Conservation (phyloP, 2,888 invertebrate species). For the Hetaerina titia region DNA sequence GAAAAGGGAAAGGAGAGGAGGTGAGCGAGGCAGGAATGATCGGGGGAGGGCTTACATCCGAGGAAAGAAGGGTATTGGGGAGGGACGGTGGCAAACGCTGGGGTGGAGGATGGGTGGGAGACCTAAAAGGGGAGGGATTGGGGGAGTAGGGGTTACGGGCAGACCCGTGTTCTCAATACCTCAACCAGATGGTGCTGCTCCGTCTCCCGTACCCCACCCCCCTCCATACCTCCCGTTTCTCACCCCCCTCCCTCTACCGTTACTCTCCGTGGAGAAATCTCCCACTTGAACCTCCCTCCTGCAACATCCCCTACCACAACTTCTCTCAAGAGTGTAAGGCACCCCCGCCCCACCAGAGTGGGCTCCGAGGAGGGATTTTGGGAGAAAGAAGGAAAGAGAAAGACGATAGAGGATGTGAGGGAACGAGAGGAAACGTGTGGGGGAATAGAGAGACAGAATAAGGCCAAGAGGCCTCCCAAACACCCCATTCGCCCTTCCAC, state of each 20-base stretch:
- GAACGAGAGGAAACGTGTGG: not conserved
- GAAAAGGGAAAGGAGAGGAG: conserved; percentile 32
- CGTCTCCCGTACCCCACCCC: conserved; percentile 37
- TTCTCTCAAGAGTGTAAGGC: conserved; percentile 12
- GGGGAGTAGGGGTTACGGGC: conserved; percentile 2
- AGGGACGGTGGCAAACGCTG: not conserved
- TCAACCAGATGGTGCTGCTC: conserved; percentile 67
- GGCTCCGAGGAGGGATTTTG: conserved; percentile 49
- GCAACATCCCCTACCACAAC: not conserved
- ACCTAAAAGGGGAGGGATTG: not conserved
- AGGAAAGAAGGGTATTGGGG: conserved; percentile 38
- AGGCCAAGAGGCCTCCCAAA: not conserved
- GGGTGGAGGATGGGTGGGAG: not conserved
- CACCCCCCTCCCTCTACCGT: not conserved
- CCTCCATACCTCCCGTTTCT: not conserved
- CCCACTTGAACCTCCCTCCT: conserved; percentile 62
- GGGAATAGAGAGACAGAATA: conserved; percentile 39
- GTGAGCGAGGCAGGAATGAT: conserved; percentile 32
- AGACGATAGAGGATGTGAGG: conserved; percentile 4
- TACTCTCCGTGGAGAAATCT: conserved; percentile 44
- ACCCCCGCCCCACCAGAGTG: conserved; percentile 1
- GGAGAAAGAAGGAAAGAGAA: conserved; percentile 55
- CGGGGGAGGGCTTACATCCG: conserved; percentile 38
- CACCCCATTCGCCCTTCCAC: not conserved
- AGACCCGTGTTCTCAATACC: conserved; percentile 62